Conservation (phyloP, 2,113 vertebrate genomes). For the Dryoscopus gambensis region DNA sequence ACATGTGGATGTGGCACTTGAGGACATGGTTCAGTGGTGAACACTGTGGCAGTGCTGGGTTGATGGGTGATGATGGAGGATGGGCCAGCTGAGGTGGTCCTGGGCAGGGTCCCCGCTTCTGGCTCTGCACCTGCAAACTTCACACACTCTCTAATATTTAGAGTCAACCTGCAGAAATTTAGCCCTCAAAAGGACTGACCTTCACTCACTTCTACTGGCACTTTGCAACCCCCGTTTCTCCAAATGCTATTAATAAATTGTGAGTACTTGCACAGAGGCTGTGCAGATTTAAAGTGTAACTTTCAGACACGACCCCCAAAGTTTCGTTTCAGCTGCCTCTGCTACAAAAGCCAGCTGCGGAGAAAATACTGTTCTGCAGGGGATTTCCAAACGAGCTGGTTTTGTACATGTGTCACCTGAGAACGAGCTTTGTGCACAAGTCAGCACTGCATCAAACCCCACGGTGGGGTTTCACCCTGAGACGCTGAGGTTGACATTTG, state of each 20-base stretch:
- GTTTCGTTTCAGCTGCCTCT: neutral
- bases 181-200: neutral
- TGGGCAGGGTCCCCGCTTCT: neutral
- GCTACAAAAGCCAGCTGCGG: neutral
- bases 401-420: neutral
- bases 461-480: accelerated
- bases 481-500: neutral
- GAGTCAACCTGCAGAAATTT: neutral
- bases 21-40: neutral
- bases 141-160: neutral
- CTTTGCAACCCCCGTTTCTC: neutral
- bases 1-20: neutral
- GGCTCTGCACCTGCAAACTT: neutral
- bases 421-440: neutral
- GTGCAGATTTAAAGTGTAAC: neutral
- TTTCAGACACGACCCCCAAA: neutral
- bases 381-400: neutral
- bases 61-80: neutral
- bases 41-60: neutral
- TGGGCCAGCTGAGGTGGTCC: neutral
- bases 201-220: neutral
- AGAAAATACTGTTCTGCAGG: neutral
- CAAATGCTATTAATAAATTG: neutral
- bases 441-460: neutral
- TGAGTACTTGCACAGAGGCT: neutral